phyloP scores from a whole-genome alignment of 2,113 vertebrate species.

The Alectura lathami region DNA sequence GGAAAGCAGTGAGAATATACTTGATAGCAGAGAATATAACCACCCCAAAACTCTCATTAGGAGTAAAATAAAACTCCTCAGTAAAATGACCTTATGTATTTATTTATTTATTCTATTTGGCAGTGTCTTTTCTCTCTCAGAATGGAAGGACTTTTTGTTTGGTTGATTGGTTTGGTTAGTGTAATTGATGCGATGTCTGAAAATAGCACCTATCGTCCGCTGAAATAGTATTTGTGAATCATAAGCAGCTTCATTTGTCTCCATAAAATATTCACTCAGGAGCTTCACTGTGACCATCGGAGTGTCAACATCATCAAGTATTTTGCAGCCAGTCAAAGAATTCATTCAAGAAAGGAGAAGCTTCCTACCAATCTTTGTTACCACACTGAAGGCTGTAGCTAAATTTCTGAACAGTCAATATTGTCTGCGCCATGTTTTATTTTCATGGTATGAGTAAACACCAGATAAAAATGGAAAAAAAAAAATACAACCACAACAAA shows the following conservation, averaged over 20 bases:
- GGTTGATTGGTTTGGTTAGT: neutral
- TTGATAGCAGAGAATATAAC: neutral
- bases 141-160: neutral
- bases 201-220: neutral
- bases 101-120: neutral
- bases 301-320: slow-evolving; percentile 1
- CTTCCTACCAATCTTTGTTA: neutral
- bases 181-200: neutral
- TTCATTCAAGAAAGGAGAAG: neutral
- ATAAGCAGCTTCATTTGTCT: slow-evolving; percentile 25
- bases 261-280: neutral
- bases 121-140: neutral
- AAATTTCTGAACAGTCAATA: neutral
- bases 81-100: neutral
- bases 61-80: neutral
- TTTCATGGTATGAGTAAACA: neutral
- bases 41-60: neutral
- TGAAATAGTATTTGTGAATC: slow-evolving; percentile 25
- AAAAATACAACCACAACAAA: neutral
- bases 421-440: neutral
- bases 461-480: neutral
- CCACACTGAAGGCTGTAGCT: neutral
- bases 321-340: neutral
- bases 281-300: neutral
- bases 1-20: neutral